Evolutionary conservation across 2,113 vertebrate species (phyloP), one percentile per base, ranked within the genome.

Genomic region (Phylloscopus trochiloides): DNA sequence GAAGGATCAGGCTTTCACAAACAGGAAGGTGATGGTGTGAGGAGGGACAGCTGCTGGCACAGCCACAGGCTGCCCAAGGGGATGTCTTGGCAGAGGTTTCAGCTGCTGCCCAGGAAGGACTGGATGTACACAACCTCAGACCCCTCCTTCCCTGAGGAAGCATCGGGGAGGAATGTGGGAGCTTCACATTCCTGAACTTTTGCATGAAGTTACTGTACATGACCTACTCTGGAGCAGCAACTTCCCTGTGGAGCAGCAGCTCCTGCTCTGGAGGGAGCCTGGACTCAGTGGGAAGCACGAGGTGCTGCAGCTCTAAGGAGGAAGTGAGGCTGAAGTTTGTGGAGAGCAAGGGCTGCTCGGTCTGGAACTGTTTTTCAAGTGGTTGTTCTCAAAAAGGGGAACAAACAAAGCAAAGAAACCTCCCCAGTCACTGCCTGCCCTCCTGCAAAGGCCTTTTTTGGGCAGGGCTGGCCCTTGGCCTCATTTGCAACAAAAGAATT

Each of bases 21-120:
- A 96, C 97, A 97, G 96, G 97, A 97, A 97, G 94, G 83, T 14
- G 80, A 86, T 24, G 87, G 96, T 70, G 93, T 88, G 97, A 91
- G 86, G 96, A 94, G 95, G 94, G 90, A 51, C 93, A 79, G 80
- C 92, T 75, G 95, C 94, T 88, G 93, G 43, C 93, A 38, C 55
- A 28, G 85, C 96, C 65, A 22, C 12, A 36, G 4, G 40, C 87
- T 92, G 38, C 86, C n/a, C 19, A 22, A 20, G 52, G 79, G 36
- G 34, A 8, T 14, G 40, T 8, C 79, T 24, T 57, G 10, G 65
- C 70, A 70, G 51, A 55, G 72, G 10, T 19, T 43, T 43, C 43
- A 31, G 73, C 73, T 73, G 72, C 54, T 28, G 73, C 32, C 75
- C 47, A 17, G 42, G 43, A 79, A 61, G 68, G 58, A 17, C 18